Evolutionary conservation across 2,797 vertebrate species (phyloP).

Genomic region (Benthosema pterotum): DNA sequence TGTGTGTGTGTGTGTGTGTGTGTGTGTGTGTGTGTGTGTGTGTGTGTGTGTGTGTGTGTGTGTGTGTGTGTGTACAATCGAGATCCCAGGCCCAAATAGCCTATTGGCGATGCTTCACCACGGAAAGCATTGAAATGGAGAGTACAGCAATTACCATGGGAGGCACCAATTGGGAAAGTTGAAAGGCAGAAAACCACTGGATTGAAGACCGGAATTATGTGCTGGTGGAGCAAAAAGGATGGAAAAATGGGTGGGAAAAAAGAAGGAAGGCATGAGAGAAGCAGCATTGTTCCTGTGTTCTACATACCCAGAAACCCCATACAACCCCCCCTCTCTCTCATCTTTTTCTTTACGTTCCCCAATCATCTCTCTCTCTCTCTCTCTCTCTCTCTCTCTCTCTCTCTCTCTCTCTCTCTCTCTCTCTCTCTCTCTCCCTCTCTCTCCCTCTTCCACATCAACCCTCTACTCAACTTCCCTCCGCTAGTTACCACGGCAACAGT

Average conservation of each 20-base stretch:
- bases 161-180: too few species aligned
- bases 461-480: slow-evolving; percentile 62
- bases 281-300: slow-evolving; percentile 17
- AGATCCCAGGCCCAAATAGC: too few species aligned
- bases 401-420: slow-evolving; percentile 23
- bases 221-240: slow-evolving; percentile 24
- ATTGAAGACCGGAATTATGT: slow-evolving; percentile 35
- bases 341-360: background rate
- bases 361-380: slow-evolving; percentile 28
- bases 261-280: slow-evolving; percentile 13
- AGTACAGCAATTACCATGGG: too few species aligned
- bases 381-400: slow-evolving; percentile 9
- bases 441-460: slow-evolving; percentile 21
- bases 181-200: too few species aligned
- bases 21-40: too few species aligned
- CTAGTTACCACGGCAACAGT: slow-evolving; percentile 85
- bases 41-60: too few species aligned
- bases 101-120: too few species aligned
- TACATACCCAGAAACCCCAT: slow-evolving; percentile 52
- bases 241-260: too few species aligned
- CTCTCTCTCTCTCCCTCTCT: background rate
- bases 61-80: too few species aligned
- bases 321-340: slow-evolving; percentile 25
- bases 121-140: too few species aligned
- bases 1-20: too few species aligned